Evolutionary conservation across 2,888 invertebrate genomes (phyloP), one percentile per base, ranked within the genome.

Genomic region (Leucoma salicis): DNA sequence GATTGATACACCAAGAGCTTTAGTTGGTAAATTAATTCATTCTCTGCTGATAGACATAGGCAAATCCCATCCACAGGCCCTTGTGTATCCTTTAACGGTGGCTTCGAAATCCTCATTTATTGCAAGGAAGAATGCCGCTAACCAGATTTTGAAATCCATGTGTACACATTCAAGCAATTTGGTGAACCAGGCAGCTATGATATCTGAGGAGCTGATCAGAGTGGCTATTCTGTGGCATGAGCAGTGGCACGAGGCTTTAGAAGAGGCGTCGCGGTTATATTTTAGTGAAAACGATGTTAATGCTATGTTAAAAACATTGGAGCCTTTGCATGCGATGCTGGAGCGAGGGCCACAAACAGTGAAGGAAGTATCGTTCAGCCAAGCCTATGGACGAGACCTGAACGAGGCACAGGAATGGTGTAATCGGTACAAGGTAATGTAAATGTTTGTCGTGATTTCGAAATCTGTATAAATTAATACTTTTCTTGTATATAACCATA

Each of bases 151-250:
- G 38, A 96, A 96, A 59, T 96, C 95, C 29, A 99, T 99, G 97
- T 94, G 96, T 57, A 99, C 99, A 52, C 97, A 98, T 81, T 97
- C 97, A 37, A 94, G 93, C 11, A 94, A 93, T 16, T 88, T 99
- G 33, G 99, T 99, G 0, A 95, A 96, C 63, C 99, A 99, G 78
- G 99, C 99, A 0, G 93, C 97, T 65, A 95, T 98, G 95, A 98
- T 97, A 48, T 94, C 98, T 31, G 99, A 99, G 66, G 99, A 99
- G 80, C 90, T 99, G 35, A 99, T 99, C 44, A 91, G 99, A 39
- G 98, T 99, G 0, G 99, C 99, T 1, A 99, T 99, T 56, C 87
- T 99, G 12, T 99, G 99, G 99, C 99, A 99, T 72, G 99, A 99
- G 78, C 94, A 98, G 68, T 99, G 99, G 99, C 98, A 99, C 73